Percentiles rank a stretch among this genome's conserved stretches.
phyloP scores from a whole-genome alignment of 1,140 invertebrate species.

The Eurytemora carolleeae region DNA sequence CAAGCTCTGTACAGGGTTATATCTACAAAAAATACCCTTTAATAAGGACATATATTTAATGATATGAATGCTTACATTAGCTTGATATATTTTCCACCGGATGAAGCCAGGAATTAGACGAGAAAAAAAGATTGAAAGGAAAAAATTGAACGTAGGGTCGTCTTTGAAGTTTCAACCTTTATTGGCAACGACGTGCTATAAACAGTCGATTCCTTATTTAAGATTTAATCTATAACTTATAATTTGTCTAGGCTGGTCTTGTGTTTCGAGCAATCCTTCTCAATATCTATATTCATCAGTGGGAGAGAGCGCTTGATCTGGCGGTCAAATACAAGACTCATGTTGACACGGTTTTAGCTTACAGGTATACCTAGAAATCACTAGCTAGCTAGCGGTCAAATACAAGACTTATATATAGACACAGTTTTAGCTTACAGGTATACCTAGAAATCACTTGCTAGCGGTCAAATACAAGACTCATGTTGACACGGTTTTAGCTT shows the following conservation, averaged over 20 bases:
- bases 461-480: not conserved
- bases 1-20: too few relatives aligned
- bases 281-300: constrained; percentile 62
- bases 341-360: constrained; percentile 52
- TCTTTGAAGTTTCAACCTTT: not conserved
- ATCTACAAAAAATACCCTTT: too few relatives aligned
- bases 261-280: constrained; percentile 52
- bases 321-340: constrained; percentile 55
- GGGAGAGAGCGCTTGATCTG: constrained; percentile 67
- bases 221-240: not conserved
- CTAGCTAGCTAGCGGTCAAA: not conserved
- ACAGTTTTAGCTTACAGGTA: not conserved
- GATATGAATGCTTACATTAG: too few relatives aligned
- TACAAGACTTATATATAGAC: not conserved
- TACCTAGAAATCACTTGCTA: not conserved
- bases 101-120: too few relatives aligned
- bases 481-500: not conserved
- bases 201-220: not conserved
- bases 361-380: constrained; percentile 25
- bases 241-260: constrained; percentile 34
- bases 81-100: too few relatives aligned
- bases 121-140: too few relatives aligned
- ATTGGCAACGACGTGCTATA: too few relatives aligned
- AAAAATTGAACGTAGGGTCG: not conserved
- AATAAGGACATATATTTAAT: too few relatives aligned